Base-by-base conservation (phyloP, 2,888 invertebrate genomes). In the Hylaea fasciaria region DNA sequence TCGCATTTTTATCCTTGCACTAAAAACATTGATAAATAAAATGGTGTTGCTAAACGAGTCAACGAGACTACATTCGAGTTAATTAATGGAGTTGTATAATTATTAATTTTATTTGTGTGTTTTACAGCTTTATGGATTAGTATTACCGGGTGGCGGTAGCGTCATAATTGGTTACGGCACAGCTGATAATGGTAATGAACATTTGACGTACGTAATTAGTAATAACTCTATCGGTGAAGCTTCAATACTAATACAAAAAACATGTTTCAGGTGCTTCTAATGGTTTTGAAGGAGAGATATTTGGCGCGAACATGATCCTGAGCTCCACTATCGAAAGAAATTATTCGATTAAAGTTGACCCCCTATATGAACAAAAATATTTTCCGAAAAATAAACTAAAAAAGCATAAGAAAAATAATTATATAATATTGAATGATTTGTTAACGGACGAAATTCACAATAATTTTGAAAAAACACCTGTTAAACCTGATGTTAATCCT, bases 91-190 rank as follows among this genome's bases (percentile, higher is more conserved):
- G 22, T 17, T 10, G 39, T 32, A 59, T 8, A 41, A 54, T 14
- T 22, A 5, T 39, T 48, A 56, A 39, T 32, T 32, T 32, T 7
- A 7, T 32, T 32, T 32, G 32, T 32, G 32, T 32, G 10, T 72
- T 62, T 93, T 93, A 53, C 87, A 95, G 95, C 83, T 94, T 46
- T 74, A 82, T 43, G 93, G 93, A 0, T 86, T 90, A 51, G 82
- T 91, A 47, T 86, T 95, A 58, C 94, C 94, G 7, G 89, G 89
- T 22, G 92, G 93, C 3, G 95, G 95, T 9, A 95, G 95, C 71
- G 81, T 95, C 7, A 94, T 95, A 9, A 85, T 95, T n/a, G 95
- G 95, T 16, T 95, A 95, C 79, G 95, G 95, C 69, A 94, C 94
- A 68, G 93, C 94, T n/a, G 93, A 94, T 72, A 93, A 93, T 71